phyloP scores from a whole-genome alignment of 2,113 vertebrate genomes.

The Trichechus manatus region DNA sequence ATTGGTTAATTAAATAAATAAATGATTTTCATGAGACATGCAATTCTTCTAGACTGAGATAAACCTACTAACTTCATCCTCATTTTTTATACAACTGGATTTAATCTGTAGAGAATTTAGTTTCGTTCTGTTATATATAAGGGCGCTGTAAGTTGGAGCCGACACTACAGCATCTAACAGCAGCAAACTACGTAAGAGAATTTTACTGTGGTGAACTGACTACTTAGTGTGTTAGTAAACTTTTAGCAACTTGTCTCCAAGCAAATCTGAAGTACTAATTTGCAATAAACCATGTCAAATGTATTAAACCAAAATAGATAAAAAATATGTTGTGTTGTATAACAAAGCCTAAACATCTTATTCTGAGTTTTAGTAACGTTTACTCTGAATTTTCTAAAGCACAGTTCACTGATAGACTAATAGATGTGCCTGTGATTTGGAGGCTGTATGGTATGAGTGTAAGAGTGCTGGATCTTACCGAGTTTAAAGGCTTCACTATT shows the following conservation, averaged over 20 bases:
- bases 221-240: slow-evolving; percentile 45
- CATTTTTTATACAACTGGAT: slow-evolving; percentile 46
- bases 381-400: neutral
- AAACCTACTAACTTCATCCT: neutral
- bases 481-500: neutral
- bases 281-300: slow-evolving; percentile 34
- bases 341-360: slow-evolving; percentile 10
- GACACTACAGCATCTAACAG: neutral
- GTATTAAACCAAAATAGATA: slow-evolving; percentile 54
- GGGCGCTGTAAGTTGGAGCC: neutral
- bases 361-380: slow-evolving; percentile 31
- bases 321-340: neutral
- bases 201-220: slow-evolving; percentile 57
- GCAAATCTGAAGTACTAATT: slow-evolving; percentile 30
- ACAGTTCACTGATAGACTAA: neutral
- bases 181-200: neutral
- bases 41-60: neutral
- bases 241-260: slow-evolving; percentile 52
- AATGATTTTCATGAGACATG: neutral
- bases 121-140: neutral
- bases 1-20: slow-evolving; percentile 27
- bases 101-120: slow-evolving; percentile 41
- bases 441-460: neutral
- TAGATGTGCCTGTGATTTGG: slow-evolving; percentile 5
- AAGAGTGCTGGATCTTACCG: neutral